Evolutionary conservation across 2,888 invertebrate species (phyloP), one percentile per base, ranked within the genome.

Genomic region (Tipula lateralis): DNA sequence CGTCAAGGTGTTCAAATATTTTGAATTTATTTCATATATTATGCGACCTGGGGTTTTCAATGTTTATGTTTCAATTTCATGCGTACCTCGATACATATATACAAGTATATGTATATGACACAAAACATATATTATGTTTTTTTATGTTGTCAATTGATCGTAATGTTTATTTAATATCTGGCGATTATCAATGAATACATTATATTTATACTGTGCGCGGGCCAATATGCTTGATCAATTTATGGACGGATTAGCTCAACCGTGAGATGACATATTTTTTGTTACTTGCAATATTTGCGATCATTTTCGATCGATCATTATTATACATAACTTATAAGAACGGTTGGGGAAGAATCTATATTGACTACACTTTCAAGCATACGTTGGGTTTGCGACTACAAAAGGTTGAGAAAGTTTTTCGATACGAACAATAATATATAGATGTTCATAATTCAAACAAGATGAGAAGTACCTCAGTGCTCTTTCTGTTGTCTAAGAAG

Each of bases 1-100:
- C 66, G 19, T 66, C 66, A 66, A 66, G 66, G 66, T 66, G 66
- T 66, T 66, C 66, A 66, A 66, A 66, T 66, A 66, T 66, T 66
- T 66, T 44, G 24, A 66, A 66, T 66, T 66, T 66, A 66, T 66
- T 66, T 66, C 24, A 66, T 66, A 39, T 39, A 7, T 7, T 32
- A 24, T 24, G 24, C 66, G 66, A 66, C 66, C 66, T 66, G 66
- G 66, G 24, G 24, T 66, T 66, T 66, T 66, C 66, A 66, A 66
- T 24, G 66, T 66, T 66, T 66, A 66, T 66, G 66, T 66, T 66
- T 66, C 66, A 66, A 66, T 66, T 66, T 9, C 24, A 66, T 66
- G 66, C 66, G 66, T 66, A 66, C 66, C 24, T 50, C 24, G n/a
- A 24, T 24, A 13, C 7, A 32, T 32, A 32, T 32, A 32, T 32